Evolutionary conservation across 2,888 invertebrate species (phyloP), one percentile per base, ranked within the genome.

Genomic region (Tineola bisselliella): DNA sequence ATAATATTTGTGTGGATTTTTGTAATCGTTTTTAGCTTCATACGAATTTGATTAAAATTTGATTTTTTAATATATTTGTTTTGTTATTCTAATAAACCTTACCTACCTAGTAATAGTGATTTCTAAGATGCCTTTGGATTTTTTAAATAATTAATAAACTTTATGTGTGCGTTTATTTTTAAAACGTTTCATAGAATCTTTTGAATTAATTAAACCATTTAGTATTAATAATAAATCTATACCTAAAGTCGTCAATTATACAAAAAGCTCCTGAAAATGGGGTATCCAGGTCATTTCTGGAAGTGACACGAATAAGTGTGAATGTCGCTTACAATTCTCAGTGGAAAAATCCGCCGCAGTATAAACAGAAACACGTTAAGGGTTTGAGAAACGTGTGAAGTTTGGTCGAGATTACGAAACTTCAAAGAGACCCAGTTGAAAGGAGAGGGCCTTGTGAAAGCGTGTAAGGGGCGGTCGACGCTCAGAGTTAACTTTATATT

Each of bases 321-420:
- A 48, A 48, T 13, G 48, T 15, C 48, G n/a, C 48, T 15, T n/a
- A 38, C 38, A 12, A 38, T n/a, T 38, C 38, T 12, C 38, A 38
- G 17, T 3, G 48, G 48, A 48, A 48, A 17, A 48, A 48, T 15
- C 43, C 13, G 8, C n/a, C 8, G 10, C 8, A 3, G 48, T 17
- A 13, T 48, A 48, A 48, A 48, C 15, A 48, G 48, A 48, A 48
- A 48, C 48, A 10, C 17, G 48, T 17, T 48, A 48, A 48, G 48
- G 48, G 48, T 48, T 17, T 48, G 17, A 17, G 13, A n/a, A 17
- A 48, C 6, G 12, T 13, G 13, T 43, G 43, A 8, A 43, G n/a
- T 48, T 17, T 13, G 62, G 66, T 62, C 63, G 64, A 69, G 68
- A 68, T 71, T 70, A 70, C 65, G 56, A 73, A 73, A 74, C 72